phyloP scores from a whole-genome alignment of 2,888 invertebrate genomes.

The Nomada flava region DNA sequence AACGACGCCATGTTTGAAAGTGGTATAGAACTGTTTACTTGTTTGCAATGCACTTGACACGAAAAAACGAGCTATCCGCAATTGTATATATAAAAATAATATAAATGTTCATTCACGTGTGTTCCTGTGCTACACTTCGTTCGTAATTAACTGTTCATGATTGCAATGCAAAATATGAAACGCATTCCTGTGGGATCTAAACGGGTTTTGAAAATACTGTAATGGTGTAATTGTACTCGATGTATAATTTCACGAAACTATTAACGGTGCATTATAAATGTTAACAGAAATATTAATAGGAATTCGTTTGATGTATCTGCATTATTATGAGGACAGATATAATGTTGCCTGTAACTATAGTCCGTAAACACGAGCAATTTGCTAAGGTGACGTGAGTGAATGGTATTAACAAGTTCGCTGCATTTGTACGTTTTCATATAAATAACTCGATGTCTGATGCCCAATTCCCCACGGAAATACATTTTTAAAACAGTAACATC shows the following conservation, averaged over 20 bases:
- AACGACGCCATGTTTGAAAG: slow-evolving; percentile 55
- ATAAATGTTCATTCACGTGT: neutral
- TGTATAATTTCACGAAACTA: neutral
- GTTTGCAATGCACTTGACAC: slow-evolving; percentile 10
- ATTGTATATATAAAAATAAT: slow-evolving; percentile 15
- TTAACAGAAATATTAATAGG: neutral
- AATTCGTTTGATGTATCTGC: neutral
- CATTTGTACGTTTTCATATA: slow-evolving; percentile 55
- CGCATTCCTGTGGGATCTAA: neutral
- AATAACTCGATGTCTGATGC: slow-evolving; percentile 51
- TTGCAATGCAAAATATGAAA: neutral
- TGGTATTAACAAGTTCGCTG: slow-evolving; percentile 24
- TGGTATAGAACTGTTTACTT: slow-evolving; percentile 29
- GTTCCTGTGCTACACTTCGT: neutral
- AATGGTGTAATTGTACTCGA: neutral
- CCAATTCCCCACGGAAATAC: slow-evolving; percentile 40
- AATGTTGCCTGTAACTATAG: slow-evolving; percentile 21
- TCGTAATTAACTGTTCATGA: slow-evolving; percentile 7
- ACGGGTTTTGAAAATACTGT: neutral
- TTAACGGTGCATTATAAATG: slow-evolving; percentile 10
- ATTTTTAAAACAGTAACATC: slow-evolving; percentile 45
- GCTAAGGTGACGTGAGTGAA: slow-evolving; percentile 49
- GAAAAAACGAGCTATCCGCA: neutral
- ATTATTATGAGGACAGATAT: slow-evolving; percentile 28
- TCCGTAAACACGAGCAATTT: slow-evolving; percentile 45